A percentile compares a stretch with the other conserved stretches of the same genome.
These are phyloP conservation scores for Agrochola litura DNA, from an alignment of 2,888 invertebrate genomes.

Conservation along the genomic window DNA sequence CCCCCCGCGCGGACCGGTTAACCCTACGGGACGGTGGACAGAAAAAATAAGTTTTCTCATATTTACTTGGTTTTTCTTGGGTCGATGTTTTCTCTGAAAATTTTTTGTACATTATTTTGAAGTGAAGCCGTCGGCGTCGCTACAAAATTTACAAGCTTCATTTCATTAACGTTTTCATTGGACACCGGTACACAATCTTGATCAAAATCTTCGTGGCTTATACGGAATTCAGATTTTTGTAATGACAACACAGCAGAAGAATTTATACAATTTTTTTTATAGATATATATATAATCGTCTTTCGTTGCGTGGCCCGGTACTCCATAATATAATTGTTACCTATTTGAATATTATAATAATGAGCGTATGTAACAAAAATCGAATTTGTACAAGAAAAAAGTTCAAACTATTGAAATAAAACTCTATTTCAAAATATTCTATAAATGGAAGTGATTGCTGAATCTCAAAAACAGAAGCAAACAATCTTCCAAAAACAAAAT, in stretches of 20 bases:
- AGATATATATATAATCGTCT: neutral
- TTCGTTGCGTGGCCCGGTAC: neutral
- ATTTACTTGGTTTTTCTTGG: constrained; percentile 7
- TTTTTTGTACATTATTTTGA: neutral
- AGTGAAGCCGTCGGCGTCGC: no score
- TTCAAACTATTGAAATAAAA: no score
- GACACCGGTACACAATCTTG: no score
- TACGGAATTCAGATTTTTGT: neutral
- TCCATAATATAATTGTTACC: neutral
- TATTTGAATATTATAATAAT: no score
- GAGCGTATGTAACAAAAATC: no score
- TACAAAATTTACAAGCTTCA: no score
- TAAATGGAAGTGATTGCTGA: no score
- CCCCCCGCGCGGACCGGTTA: constrained; percentile 80
- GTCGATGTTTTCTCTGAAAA: neutral
- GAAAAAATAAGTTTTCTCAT: constrained; percentile 61
- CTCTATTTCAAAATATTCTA: neutral
- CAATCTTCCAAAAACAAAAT: neutral
- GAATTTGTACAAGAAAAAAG: no score
- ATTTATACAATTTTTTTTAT: neutral
- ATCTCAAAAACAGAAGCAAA: neutral
- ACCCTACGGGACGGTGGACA: constrained; percentile 82
- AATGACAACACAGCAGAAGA: no score
- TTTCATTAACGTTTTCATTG: no score
- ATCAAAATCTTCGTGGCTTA: no score